These are phyloP conservation scores for Trachymyrmex septentrionalis DNA, from an alignment of 1,140 invertebrate genomes.

Conservation along the genomic window DNA sequence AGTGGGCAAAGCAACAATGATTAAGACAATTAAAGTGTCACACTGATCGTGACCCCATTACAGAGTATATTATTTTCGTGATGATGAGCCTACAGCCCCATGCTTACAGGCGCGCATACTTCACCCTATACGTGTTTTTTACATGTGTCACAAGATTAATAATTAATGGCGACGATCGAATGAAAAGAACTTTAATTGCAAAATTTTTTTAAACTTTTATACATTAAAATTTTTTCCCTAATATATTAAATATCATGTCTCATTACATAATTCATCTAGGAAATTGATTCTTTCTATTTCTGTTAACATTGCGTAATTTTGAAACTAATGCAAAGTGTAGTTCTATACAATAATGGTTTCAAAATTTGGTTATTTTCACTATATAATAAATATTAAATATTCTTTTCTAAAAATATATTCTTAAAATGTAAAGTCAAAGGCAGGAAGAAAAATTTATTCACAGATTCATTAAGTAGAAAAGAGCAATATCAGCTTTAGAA, in stretches of 20 bases:
- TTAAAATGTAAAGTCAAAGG: not conserved
- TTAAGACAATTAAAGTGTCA: constrained; percentile 72
- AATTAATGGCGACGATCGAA: constrained; percentile 42
- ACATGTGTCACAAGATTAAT: constrained; percentile 45
- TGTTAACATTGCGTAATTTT: not conserved
- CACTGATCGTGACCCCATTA: constrained; percentile 77
- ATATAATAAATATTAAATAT: constrained; percentile 5
- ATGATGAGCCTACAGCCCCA: constrained; percentile 82
- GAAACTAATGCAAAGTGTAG: not conserved
- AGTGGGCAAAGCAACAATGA: constrained; percentile 76
- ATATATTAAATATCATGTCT: not conserved
- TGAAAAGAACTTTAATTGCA: not conserved
- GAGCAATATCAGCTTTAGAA: constrained; percentile 12
- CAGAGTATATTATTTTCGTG: constrained; percentile 79
- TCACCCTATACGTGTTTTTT: constrained; percentile 62
- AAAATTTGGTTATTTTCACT: not conserved
- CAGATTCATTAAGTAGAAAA: not conserved
- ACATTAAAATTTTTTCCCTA: not conserved
- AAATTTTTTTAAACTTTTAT: not conserved
- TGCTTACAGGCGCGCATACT: constrained; percentile 83
- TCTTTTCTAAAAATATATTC: not conserved
- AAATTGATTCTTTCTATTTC: not conserved
- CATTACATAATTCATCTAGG: not conserved
- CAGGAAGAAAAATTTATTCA: not conserved
- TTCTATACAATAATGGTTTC: not conserved